Conservation (phyloP, 2,888 invertebrate species). For the Drosophila pseudotalamancana region DNA sequence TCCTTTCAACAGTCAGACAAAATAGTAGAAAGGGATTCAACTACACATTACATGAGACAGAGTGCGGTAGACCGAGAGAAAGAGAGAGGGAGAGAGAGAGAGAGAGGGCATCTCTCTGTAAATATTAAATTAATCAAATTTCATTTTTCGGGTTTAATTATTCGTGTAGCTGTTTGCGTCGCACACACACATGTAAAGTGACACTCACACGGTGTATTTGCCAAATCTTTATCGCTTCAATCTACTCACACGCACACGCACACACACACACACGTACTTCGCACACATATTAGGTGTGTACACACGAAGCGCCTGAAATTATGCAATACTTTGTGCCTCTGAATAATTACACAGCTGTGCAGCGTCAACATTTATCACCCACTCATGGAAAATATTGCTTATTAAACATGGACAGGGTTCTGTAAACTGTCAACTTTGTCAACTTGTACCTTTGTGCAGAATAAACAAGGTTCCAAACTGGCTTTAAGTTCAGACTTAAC, state of each 20-base stretch:
- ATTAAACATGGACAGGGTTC: not conserved
- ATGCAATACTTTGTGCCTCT: slow-evolving; percentile 8
- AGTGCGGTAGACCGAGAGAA: too few species aligned
- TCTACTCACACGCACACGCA: not conserved
- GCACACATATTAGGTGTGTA: not conserved
- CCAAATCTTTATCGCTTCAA: slow-evolving; percentile 17
- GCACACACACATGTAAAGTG: slow-evolving; percentile 9
- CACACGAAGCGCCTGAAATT: not conserved
- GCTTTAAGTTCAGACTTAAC: not conserved
- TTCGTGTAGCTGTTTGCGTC: slow-evolving; percentile 48
- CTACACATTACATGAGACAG: not conserved
- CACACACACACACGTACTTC: not conserved
- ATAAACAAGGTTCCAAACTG: not conserved
- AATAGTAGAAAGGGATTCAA: slow-evolving; percentile 1
- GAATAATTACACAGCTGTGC: slow-evolving; percentile 10
- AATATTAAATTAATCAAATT: slow-evolving; percentile 76
- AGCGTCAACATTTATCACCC: not conserved
- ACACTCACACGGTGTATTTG: slow-evolving; percentile 11
- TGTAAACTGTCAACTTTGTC: not conserved
- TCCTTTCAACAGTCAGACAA: slow-evolving; percentile 9
- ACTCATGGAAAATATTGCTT: not conserved
- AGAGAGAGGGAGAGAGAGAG: not conserved
- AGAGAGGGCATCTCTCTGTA: slow-evolving; percentile 20
- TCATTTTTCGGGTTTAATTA: slow-evolving; percentile 63
- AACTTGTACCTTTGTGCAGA: not conserved